Conservation (phyloP, 2,888 invertebrate genomes). For the Drosophila infuscata region DNA sequence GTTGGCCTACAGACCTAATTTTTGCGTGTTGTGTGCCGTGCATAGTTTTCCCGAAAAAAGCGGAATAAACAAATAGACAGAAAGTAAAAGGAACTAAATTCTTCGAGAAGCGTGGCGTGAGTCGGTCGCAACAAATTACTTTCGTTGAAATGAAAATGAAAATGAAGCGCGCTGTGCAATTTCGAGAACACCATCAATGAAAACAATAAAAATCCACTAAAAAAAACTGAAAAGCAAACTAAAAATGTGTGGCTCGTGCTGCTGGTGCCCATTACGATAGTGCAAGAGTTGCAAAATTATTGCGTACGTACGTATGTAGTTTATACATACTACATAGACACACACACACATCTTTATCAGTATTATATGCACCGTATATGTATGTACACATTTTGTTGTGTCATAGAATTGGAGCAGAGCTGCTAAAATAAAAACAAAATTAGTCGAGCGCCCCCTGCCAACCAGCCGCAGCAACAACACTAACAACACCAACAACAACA, state of each 20-base stretch:
- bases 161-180: conserved; percentile 34
- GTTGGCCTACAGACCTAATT: conserved; percentile 81
- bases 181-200: conserved; percentile 29
- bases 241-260: conserved; percentile 16
- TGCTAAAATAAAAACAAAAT: conserved; percentile 57
- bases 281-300: conserved; percentile 48
- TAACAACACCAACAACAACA: conserved; percentile 24
- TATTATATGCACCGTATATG: conserved; percentile 20
- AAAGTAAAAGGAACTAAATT: conserved; percentile 53
- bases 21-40: conserved; percentile 69
- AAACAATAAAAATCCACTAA: conserved; percentile 27
- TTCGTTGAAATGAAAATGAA: conserved; percentile 23
- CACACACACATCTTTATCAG: background rate
- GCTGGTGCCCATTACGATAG: conserved; percentile 33
- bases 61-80: conserved; percentile 60
- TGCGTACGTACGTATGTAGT: conserved; percentile 18
- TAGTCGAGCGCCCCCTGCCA: conserved; percentile 55
- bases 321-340: background rate
- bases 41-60: conserved; percentile 77
- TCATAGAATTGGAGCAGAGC: conserved; percentile 74
- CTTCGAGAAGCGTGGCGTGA: conserved; percentile 24
- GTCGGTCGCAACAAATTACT: conserved; percentile 32
- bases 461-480: conserved; percentile 28
- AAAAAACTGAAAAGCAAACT: conserved; percentile 28
- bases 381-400: conserved; percentile 53